Evolutionary conservation across 2,888 invertebrate species (phyloP).

Genomic region (Aphidoletes aphidimyza): DNA sequence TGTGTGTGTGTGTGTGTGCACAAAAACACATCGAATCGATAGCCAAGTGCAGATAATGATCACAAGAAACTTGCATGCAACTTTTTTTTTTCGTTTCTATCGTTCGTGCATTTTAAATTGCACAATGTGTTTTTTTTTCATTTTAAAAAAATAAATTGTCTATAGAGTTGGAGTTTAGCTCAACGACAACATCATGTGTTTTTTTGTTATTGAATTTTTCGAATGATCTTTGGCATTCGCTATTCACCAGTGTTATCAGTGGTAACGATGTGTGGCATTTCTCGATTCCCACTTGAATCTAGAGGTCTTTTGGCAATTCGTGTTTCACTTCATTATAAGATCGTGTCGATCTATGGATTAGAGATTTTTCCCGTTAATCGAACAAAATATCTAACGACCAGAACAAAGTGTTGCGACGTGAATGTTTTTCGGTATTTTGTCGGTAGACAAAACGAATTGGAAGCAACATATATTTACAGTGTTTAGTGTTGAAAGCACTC

Average conservation of each 20-base stretch:
- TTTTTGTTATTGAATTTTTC: neutral
- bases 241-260: neutral
- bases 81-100: neutral
- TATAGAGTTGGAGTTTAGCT: too few relatives aligned
- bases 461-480: too few relatives aligned
- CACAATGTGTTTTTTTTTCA: neutral
- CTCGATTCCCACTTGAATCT: neutral
- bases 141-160: too few relatives aligned
- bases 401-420: too few relatives aligned
- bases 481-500: neutral
- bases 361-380: too few relatives aligned
- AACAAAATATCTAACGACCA: too few relatives aligned
- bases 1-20: too few relatives aligned
- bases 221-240: neutral
- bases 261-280: neutral
- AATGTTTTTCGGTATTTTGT: too few relatives aligned
- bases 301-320: neutral
- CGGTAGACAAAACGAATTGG: too few relatives aligned
- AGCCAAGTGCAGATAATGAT: neutral
- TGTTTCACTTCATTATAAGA: neutral
- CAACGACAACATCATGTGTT: too few relatives aligned
- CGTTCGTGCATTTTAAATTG: conserved; percentile 9
- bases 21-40: neutral
- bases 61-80: neutral
- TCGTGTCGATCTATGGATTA: too few relatives aligned